Conservation (phyloP, 2,888 invertebrate species). For the Pyrgus malvae region DNA sequence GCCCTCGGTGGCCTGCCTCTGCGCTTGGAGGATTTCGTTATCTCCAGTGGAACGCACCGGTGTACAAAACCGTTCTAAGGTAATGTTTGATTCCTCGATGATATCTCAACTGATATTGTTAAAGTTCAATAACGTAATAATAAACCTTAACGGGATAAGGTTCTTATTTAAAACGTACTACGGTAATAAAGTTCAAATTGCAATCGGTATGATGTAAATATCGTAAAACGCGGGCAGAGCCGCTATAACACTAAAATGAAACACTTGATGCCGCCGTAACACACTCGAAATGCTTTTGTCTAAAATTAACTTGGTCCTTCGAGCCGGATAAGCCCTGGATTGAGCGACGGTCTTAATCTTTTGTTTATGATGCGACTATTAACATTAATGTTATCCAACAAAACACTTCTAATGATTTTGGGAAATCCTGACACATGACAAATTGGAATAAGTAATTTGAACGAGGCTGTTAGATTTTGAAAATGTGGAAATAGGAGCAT, state of each 20-base stretch:
- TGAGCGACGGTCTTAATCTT: background rate
- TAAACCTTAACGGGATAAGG: background rate
- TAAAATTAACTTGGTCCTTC: constrained; percentile 11
- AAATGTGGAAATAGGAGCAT: too few species aligned
- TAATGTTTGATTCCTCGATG: too few species aligned
- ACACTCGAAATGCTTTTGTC: constrained; percentile 3
- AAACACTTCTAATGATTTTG: too few species aligned
- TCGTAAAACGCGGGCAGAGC: background rate
- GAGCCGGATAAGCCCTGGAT: background rate
- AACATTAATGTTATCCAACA: background rate
- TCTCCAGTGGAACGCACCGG: too few species aligned
- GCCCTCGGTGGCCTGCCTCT: too few species aligned
- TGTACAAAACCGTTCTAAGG: too few species aligned
- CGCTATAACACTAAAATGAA: background rate
- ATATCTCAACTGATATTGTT: too few species aligned
- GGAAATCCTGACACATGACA: too few species aligned
- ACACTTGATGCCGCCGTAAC: background rate
- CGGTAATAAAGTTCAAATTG: background rate
- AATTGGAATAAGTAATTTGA: too few species aligned
- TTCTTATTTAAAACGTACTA: background rate
- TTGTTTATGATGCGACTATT: background rate
- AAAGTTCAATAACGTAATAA: background rate
- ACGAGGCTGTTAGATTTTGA: too few species aligned
- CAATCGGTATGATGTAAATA: background rate
- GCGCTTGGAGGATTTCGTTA: too few species aligned